Evolutionary conservation across 2,113 vertebrate genomes (phyloP).

Genomic region (Anarhynchus alexandrinus): DNA sequence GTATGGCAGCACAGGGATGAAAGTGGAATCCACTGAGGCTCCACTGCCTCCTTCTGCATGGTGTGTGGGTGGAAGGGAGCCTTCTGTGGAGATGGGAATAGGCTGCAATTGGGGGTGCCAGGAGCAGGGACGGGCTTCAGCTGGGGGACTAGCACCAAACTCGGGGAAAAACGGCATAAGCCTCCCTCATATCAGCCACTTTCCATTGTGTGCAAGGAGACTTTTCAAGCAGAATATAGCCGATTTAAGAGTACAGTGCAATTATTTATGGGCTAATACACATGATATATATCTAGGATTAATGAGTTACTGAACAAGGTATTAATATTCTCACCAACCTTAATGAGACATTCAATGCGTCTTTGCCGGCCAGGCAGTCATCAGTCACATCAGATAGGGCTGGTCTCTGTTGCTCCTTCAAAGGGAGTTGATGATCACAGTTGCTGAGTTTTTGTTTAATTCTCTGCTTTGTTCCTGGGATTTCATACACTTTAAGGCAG

Average conservation of each 20-base stretch:
- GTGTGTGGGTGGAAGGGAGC: background rate
- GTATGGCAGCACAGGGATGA: background rate
- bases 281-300: background rate
- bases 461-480: background rate
- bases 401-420: background rate
- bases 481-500: background rate
- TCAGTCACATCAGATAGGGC: background rate
- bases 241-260: background rate
- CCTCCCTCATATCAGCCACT: background rate
- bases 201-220: background rate
- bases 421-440: background rate
- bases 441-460: background rate
- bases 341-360: background rate
- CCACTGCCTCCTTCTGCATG: background rate
- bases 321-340: background rate
- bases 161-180: fast-evolving
- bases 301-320: background rate
- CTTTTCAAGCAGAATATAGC: background rate
- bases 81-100: background rate
- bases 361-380: background rate
- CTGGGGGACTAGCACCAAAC: background rate
- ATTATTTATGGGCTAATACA: background rate
- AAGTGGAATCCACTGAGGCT: background rate
- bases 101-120: fast-evolving
- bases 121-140: background rate